phyloP scores from a whole-genome alignment of 1,140 invertebrate genomes.

The Diorhabda carinulata region DNA sequence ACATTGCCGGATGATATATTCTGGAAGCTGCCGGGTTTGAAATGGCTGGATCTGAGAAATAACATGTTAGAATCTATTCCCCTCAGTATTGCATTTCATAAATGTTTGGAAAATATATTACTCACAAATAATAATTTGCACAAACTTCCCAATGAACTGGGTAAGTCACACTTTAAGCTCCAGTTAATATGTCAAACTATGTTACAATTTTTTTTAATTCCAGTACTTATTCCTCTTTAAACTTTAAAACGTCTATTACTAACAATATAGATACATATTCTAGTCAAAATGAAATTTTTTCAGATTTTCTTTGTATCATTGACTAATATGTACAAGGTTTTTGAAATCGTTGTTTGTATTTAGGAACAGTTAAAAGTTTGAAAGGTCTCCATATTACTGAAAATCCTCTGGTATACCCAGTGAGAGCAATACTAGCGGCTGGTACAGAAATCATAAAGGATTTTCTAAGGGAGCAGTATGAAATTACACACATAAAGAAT shows the following conservation, averaged over 20 bases:
- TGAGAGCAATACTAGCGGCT: conserved; percentile 28
- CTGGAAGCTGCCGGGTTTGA: conserved; percentile 38
- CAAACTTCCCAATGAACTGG: conserved; percentile 41
- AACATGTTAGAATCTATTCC: conserved; percentile 43
- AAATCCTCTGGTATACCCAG: conserved; percentile 43
- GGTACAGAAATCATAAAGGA: conserved; percentile 36
- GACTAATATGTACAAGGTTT: too few species aligned
- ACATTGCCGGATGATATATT: conserved; percentile 44
- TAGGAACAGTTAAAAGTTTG: conserved; percentile 38
- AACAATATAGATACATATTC: background rate
- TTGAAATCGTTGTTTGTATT: conserved; percentile 2
- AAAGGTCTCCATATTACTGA: conserved; percentile 43
- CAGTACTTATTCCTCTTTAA: too few species aligned
- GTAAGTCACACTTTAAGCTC: conserved; percentile 22
- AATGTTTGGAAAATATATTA: conserved; percentile 43
- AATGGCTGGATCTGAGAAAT: conserved; percentile 47
- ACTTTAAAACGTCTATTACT: background rate
- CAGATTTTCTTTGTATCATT: too few species aligned
- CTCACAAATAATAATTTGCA: conserved; percentile 43
- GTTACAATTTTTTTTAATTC: too few species aligned
- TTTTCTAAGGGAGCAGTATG: conserved; percentile 35
- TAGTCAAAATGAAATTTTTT: background rate
- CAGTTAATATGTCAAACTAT: too few species aligned
- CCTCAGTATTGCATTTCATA: conserved; percentile 42
- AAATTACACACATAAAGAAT: conserved; percentile 1